Base-by-base conservation (phyloP, 2,888 invertebrate species). In the Stegana nigrithorax region DNA sequence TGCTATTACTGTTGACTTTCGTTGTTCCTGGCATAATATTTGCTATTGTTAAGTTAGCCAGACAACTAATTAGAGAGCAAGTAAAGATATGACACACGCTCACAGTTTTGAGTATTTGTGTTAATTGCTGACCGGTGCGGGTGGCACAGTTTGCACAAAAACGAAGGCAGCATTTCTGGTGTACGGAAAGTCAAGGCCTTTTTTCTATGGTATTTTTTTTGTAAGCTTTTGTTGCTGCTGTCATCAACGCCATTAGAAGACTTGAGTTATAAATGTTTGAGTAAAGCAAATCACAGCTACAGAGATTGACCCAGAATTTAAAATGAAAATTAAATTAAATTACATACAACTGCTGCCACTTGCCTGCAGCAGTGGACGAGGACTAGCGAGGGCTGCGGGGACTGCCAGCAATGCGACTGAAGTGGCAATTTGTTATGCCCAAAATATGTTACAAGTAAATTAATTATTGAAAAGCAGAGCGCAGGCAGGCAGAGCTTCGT, bases 371-470 rank as follows among this genome's bases (percentile, higher is more conserved):
- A 44, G 21, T 10, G 23, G n/a, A 5, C 47, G 21, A 47, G 21
- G 29, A 29, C 29, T 7, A 29, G 29, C 6, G 29, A 29, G 29
- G 10, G 29, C 6, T 6, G 10, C 6, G 10, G 29, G 10, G 29
- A 29, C 29, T 7, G 29, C 6, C 6, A 29, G 29, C 29, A 29
- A 10, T 29, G n/a, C n/a, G 6, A 36, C 39, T 12, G 39, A 55
- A 32, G 53, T 55, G 17, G 53, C 32, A 55, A 55, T 55, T 55
- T 55, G 32, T 55, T 55, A 55, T 55, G 53, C 53, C 53, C 32
- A 55, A 66, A 75, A 73, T 67, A 68, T 75, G 75, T 79, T 75
- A 69, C 68, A 67, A 69, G 64, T 69, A 72, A 76, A 80, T 76
- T 76, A 76, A 76, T 76, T 78, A 76, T 76, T 75, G 74, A 78